Base-by-base conservation (phyloP, 92 coral and sea anemone species). In the Phenganax stokvisi region DNA sequence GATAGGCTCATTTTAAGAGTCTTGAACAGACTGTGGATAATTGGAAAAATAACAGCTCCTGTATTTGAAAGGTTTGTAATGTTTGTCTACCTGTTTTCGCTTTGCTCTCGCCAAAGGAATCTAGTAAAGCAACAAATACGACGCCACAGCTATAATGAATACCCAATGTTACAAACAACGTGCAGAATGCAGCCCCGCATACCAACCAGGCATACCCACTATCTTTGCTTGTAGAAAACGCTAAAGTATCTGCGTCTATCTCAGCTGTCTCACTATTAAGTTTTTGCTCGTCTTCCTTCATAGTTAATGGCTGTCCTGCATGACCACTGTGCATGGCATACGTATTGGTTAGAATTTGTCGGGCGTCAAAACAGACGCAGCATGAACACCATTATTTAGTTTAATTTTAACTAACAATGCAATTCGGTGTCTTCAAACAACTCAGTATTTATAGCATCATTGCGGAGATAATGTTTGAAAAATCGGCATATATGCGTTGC, bases 111-210 rank as follows among this genome's bases (percentile, higher is more conserved):
- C 86, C 88, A 84, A 96, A 96, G 25, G 85, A 82, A 70, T 90
- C 96, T 56, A 96, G 87, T 56, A 96, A 71, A 6, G 99, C 92
- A 7, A 92, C 97, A 25, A 88, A 96, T 10, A 92, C 58, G 8
- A 96, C 96, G 7, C 99, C 99, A 71, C 92, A 91, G 31, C 94
- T 85, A 13, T 96, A 96, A 57, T 91, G 99, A 70, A 88, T 88
- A 12, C 99, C 99, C 7, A 96, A 88, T 4, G 92, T 97, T 3
- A 96, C 86, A 44, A 96, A 96, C 56, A 96, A 69, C 54, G 89
- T 93, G 25, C 91, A 91, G 72, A 96, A 96, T 0, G 99, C 92
- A 0, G 99, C 94, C 12, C 89, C 97, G 72, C 99, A 96, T 8
- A 96, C 86, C 3, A 96, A 80, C 99, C 99, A 96, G 12, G 97